These are phyloP conservation scores for Metopia argyrocephala DNA, from an alignment of 2,888 invertebrate genomes.

Conservation along the genomic window DNA sequence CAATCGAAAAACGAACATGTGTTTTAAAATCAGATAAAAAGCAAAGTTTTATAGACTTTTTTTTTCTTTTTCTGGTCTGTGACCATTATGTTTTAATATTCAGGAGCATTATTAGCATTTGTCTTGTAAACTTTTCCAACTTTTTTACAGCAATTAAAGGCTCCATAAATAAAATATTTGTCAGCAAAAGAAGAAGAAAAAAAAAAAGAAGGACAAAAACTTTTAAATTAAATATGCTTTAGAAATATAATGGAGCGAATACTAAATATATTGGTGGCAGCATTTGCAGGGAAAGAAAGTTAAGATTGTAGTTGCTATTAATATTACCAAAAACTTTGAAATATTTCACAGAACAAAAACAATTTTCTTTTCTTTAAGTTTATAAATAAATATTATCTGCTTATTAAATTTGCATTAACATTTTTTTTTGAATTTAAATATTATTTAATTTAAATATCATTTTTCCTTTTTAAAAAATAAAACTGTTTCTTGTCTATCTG, in stretches of 20 bases:
- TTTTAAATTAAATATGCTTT: background rate
- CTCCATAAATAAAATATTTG: background rate
- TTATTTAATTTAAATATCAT: no score
- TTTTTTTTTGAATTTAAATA: no score
- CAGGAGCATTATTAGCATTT: background rate
- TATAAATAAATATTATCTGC: no score
- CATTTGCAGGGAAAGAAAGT: no score
- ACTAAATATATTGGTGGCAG: no score
- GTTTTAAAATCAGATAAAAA: background rate
- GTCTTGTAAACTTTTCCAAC: background rate
- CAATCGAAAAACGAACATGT: constrained; percentile 29
- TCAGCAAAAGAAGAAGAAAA: background rate
- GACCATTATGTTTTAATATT: constrained; percentile 4
- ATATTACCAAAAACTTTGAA: no score
- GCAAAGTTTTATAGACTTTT: background rate
- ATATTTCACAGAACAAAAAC: no score
- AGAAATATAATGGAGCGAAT: background rate
- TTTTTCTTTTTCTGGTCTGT: background rate
- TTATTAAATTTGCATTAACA: no score
- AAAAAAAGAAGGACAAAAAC: background rate
- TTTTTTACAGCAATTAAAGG: background rate
- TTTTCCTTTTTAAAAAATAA: no score
- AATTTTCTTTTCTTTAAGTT: no score
- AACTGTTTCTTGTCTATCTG: no score
- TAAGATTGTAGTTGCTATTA: no score